Conservation (phyloP, 2,797 vertebrate species). For the Okamejei kenojei region DNA sequence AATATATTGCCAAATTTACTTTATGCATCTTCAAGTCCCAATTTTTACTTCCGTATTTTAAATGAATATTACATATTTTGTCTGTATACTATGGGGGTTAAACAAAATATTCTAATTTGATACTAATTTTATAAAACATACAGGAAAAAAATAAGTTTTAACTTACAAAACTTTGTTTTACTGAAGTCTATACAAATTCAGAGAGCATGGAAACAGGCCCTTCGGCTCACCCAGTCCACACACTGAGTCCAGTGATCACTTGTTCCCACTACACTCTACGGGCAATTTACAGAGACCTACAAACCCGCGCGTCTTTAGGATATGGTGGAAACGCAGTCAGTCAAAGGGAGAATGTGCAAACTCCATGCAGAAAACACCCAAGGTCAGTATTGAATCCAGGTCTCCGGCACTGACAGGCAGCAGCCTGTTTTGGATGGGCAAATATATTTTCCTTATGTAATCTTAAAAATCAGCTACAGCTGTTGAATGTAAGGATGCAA, state of each 20-base stretch:
- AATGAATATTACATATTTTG: background rate
- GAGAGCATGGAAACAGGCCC: too few species aligned
- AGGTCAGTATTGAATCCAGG: too few species aligned
- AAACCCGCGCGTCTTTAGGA: too few species aligned
- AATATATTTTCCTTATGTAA: background rate
- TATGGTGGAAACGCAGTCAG: too few species aligned
- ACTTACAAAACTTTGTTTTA: background rate
- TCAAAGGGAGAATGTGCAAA: too few species aligned
- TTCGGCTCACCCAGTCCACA: too few species aligned
- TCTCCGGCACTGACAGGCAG: too few species aligned
- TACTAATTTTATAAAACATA: background rate
- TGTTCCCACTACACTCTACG: too few species aligned
- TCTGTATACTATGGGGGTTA: background rate
- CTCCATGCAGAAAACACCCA: too few species aligned
- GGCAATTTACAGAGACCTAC: too few species aligned
- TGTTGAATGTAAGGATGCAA: background rate
- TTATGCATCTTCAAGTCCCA: background rate
- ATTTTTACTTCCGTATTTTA: constrained; percentile 17
- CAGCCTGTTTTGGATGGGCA: background rate
- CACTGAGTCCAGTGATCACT: too few species aligned
- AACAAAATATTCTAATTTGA: background rate
- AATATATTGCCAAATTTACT: constrained; percentile 18
- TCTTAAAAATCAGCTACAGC: background rate
- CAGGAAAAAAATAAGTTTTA: background rate
- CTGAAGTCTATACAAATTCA: background rate